These are phyloP conservation scores for Laterallus jamaicensis DNA, from an alignment of 2,113 vertebrate species.

Conservation along the genomic window DNA sequence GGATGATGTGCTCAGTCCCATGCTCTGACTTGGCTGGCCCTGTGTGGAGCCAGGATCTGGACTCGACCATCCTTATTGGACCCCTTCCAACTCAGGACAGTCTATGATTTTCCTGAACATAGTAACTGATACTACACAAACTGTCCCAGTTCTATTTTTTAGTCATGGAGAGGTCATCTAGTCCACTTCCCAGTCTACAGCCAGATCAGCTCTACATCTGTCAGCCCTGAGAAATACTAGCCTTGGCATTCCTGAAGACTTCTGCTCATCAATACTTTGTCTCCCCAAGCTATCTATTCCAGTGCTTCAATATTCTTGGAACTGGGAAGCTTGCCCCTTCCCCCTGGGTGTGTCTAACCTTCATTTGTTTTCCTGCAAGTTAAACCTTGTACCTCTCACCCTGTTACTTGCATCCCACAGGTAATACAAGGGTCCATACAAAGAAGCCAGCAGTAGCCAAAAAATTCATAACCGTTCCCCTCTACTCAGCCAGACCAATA, in stretches of 20 bases:
- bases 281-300: background rate
- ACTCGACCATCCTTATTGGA: no score
- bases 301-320: background rate
- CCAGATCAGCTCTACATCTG: background rate
- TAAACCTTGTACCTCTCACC: background rate
- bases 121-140: background rate
- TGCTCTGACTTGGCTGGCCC: no score
- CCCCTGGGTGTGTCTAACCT: accelerated
- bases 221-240: background rate
- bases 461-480: background rate
- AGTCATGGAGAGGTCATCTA: background rate
- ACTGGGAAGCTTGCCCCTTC: background rate
- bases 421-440: background rate
- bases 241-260: background rate
- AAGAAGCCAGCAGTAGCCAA: background rate
- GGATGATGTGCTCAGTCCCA: no score
- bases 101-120: background rate
- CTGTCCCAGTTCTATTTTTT: background rate
- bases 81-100: no score
- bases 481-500: background rate
- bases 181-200: background rate
- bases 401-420: background rate
- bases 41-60: no score
- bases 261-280: background rate
- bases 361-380: background rate